These are phyloP conservation scores for Autographa pulchrina DNA, from an alignment of 2,888 invertebrate species.

Conservation along the genomic window DNA sequence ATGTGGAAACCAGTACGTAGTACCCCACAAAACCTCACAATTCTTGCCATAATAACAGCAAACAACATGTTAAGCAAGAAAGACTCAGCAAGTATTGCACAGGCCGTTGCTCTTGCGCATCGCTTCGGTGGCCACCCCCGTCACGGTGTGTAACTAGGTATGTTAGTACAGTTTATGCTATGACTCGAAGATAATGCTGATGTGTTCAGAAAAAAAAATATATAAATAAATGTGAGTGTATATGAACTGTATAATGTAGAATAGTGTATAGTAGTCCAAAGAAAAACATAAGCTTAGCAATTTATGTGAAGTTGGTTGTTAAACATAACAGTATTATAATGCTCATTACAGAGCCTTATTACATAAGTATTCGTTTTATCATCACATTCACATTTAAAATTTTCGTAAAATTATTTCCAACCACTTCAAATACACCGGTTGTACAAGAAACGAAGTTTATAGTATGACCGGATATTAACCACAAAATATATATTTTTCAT, in stretches of 20 bases:
- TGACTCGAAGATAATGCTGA: slow-evolving; percentile 34
- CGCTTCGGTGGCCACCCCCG: slow-evolving; percentile 71
- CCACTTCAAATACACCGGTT: too few species aligned
- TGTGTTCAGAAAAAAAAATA: slow-evolving; percentile 11
- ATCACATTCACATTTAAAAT: too few species aligned
- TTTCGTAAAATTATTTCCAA: too few species aligned
- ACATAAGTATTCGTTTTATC: too few species aligned
- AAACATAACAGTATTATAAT: too few species aligned
- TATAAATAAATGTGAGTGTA: background rate
- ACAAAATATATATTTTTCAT: too few species aligned
- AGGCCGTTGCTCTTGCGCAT: slow-evolving; percentile 68
- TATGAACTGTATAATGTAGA: background rate
- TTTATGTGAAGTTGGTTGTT: too few species aligned
- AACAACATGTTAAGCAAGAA: slow-evolving; percentile 52
- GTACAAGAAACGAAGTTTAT: too few species aligned
- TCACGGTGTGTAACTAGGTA: slow-evolving; percentile 59
- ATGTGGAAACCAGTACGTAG: background rate
- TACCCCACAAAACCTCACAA: background rate
- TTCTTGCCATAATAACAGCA: slow-evolving; percentile 26
- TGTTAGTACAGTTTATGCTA: slow-evolving; percentile 59
- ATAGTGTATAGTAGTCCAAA: too few species aligned
- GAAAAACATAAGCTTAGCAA: too few species aligned
- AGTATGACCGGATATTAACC: too few species aligned
- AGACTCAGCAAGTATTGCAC: slow-evolving; percentile 65
- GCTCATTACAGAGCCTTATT: too few species aligned